These are phyloP conservation scores for Loriculus beryllinus DNA, from an alignment of 2,797 vertebrate genomes.

Conservation along the genomic window DNA sequence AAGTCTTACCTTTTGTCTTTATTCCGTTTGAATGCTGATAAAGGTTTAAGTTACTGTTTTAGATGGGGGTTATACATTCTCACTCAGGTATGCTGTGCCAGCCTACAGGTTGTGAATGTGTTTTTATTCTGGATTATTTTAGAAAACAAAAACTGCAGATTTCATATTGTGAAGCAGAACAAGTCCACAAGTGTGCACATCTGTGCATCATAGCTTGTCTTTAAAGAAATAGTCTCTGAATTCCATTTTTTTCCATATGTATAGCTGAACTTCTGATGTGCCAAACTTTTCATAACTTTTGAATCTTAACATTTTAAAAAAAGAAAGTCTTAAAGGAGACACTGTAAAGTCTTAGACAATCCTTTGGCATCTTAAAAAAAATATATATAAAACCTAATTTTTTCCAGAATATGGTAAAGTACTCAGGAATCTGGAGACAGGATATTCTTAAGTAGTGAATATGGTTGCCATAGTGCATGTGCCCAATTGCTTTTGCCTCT, in stretches of 20 bases:
- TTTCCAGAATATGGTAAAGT: conserved; percentile 84
- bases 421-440: conserved; percentile 92
- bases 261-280: conserved; percentile 86
- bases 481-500: conserved; percentile 77
- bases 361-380: conserved; percentile 87
- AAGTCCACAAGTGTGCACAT: conserved; percentile 78
- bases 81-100: conserved; percentile 99
- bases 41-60: conserved; percentile 94
- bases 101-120: conserved; percentile 99
- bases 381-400: conserved; percentile 75
- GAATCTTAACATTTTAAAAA: conserved; percentile 83
- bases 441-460: conserved; percentile 79
- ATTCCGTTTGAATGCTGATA: conserved; percentile 87
- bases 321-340: conserved; percentile 87
- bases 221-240: conserved; percentile 73
- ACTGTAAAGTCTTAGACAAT: conserved; percentile 96
- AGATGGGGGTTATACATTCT: conserved; percentile 94
- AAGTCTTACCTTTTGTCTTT: conserved; percentile 89
- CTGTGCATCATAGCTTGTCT: conserved; percentile 72
- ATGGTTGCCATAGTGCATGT: conserved; percentile 80
- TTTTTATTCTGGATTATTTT: conserved; percentile 93
- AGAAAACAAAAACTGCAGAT: conserved; percentile 82
- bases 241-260: conserved; percentile 77
- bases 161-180: conserved; percentile 80
- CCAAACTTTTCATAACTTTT: conserved; percentile 91